Conservation (phyloP, 2,888 invertebrate genomes). For the Rugalucina vietnamica region DNA sequence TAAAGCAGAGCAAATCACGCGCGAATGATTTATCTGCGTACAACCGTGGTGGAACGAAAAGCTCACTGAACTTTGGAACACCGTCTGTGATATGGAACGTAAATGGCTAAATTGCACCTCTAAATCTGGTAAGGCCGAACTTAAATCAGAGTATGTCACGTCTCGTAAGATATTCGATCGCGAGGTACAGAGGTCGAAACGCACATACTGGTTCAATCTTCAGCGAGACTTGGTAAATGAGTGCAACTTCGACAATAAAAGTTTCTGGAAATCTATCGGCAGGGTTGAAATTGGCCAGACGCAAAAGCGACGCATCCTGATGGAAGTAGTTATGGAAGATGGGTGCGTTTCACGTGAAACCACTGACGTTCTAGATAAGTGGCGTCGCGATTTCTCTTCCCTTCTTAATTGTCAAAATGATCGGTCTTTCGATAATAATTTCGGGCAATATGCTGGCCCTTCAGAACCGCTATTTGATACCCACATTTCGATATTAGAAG, state of each 20-base stretch:
- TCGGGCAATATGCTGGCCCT: not conserved
- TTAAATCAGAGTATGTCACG: not conserved
- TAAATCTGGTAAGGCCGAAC: not conserved
- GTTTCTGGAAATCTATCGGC: not conserved
- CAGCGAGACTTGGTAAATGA: not conserved
- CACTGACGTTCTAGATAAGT: not conserved
- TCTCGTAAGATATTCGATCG: not conserved
- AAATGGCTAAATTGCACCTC: not conserved
- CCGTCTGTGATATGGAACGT: not conserved
- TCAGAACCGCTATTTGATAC: not conserved
- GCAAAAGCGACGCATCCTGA: not conserved
- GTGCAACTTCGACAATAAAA: not conserved
- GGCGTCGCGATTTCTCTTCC: not conserved
- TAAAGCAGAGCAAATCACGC: no score
- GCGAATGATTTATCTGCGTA: no score
- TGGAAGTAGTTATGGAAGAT: not conserved
- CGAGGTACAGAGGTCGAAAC: not conserved
- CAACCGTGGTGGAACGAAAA: conserved; percentile 6
- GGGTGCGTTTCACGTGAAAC: not conserved
- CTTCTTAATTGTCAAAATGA: not conserved
- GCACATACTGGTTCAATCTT: not conserved
- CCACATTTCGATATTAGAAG: not conserved
- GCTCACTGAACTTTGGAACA: not conserved
- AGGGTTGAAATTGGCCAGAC: not conserved
- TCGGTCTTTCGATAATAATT: not conserved